A percentile compares a stretch with the other conserved stretches of the same genome.
Evolutionary conservation across 2,888 invertebrate genomes (phyloP).

Genomic region (Patella caerulea): DNA sequence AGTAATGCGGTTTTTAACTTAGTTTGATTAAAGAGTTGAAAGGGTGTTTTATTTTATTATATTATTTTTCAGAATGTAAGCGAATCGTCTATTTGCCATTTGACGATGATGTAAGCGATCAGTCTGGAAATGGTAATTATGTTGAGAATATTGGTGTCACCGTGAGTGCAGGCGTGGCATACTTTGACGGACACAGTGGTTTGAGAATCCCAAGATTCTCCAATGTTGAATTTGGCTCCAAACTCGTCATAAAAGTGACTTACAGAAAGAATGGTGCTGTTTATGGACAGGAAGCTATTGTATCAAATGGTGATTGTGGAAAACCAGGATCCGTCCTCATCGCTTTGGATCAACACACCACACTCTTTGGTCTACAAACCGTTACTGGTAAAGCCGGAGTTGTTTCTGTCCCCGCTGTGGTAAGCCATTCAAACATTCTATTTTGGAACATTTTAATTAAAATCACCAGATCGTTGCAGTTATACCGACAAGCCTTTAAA

Average conservation of each 20-base stretch:
- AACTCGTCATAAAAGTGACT: conserved; percentile 49
- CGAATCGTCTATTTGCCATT: conserved; percentile 46
- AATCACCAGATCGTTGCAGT: too few species aligned
- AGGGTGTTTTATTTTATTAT: background rate
- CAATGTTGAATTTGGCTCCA: conserved; percentile 48
- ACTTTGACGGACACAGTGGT: conserved; percentile 52
- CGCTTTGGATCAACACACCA: conserved; percentile 33
- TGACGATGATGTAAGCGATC: conserved; percentile 31
- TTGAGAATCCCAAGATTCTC: conserved; percentile 56
- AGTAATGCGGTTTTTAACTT: too few species aligned
- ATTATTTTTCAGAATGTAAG: conserved; percentile 40
- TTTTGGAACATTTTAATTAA: too few species aligned
- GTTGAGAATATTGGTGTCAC: conserved; percentile 49
- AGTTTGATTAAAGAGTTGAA: too few species aligned
- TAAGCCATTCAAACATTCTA: background rate
- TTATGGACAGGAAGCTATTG: conserved; percentile 38
- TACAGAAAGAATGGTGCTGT: conserved; percentile 26
- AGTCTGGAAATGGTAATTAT: conserved; percentile 37
- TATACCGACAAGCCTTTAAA: too few species aligned
- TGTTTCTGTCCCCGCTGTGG: background rate
- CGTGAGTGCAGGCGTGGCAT: conserved; percentile 44
- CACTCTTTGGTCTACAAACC: conserved; percentile 39
- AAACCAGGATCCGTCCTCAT: conserved; percentile 49
- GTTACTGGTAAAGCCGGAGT: background rate
- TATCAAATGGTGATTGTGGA: conserved; percentile 57